Evolutionary conservation across 64 coral and sea anemone species (phyloP).

Genomic region (Montipora cactus): DNA sequence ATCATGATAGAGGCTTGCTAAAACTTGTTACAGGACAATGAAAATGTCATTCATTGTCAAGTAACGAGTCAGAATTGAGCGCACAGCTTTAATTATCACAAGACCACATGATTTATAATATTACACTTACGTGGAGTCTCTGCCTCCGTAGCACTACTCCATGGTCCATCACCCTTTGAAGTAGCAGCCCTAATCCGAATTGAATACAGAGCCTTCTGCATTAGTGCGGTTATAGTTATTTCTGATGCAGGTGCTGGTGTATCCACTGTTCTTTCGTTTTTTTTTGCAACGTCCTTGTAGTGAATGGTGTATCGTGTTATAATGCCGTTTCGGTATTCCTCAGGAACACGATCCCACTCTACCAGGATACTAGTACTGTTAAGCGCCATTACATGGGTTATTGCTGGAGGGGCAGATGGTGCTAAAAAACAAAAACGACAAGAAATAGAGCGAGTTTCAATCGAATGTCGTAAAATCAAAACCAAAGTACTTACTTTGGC

Average conservation of each 20-base stretch:
- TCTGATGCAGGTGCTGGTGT: background rate
- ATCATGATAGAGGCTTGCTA: no score
- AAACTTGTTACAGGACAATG: no score
- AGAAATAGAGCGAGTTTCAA: no score
- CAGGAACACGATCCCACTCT: background rate
- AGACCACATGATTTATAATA: no score
- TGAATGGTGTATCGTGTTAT: background rate
- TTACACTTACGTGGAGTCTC: background rate
- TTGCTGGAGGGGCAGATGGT: background rate
- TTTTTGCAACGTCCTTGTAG: background rate
- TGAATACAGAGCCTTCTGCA: background rate
- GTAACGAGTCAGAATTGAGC: no score
- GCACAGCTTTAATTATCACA: no score
- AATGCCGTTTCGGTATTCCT: background rate
- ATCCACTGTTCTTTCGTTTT: no score
- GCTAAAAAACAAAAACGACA: background rate
- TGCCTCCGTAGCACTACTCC: background rate
- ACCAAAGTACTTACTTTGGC: no score
- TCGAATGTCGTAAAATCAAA: no score
- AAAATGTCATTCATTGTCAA: no score
- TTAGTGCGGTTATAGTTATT: background rate
- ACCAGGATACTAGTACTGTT: background rate
- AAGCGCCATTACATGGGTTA: background rate
- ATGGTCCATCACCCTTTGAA: background rate
- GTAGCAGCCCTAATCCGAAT: conserved; percentile 15